These are phyloP conservation scores for Pygoscelis adeliae DNA, from an alignment of 2,113 vertebrate genomes.

Conservation along the genomic window DNA sequence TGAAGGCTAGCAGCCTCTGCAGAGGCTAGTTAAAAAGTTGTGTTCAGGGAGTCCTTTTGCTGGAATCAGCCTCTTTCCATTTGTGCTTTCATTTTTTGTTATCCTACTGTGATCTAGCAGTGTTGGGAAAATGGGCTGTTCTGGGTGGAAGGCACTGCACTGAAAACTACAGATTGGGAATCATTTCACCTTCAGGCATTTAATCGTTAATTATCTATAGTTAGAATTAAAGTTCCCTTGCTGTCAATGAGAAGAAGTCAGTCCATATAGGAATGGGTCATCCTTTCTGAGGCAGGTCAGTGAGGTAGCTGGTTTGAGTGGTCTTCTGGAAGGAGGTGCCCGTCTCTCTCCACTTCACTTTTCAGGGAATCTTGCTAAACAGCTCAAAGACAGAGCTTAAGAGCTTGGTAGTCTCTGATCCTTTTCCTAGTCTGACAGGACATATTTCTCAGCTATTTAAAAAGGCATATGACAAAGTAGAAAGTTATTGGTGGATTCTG, in stretches of 20 bases:
- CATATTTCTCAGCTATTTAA: neutral
- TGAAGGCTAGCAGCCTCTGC: neutral
- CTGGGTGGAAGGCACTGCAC: neutral
- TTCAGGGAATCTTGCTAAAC: neutral
- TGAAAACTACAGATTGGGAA: neutral
- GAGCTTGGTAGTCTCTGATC: neutral
- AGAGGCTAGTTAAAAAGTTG: neutral
- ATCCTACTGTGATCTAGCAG: neutral
- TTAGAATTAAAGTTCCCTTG: neutral
- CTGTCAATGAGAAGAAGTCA: neutral
- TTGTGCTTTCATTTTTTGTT: neutral
- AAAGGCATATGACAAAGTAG: neutral
- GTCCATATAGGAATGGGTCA: neutral
- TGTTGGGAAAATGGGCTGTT: neutral
- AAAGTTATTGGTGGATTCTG: neutral
- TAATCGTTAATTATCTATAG: neutral
- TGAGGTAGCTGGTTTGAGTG: neutral
- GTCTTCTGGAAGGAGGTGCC: neutral
- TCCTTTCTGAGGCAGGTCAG: neutral
- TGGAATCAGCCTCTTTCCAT: neutral
- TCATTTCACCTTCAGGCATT: neutral
- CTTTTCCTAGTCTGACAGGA: neutral
- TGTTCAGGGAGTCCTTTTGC: neutral
- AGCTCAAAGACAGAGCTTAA: neutral
- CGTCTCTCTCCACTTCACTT: neutral